Evolutionary conservation across 2,113 vertebrate genomes (phyloP).

Genomic region (Nannobrachium achirus): DNA sequence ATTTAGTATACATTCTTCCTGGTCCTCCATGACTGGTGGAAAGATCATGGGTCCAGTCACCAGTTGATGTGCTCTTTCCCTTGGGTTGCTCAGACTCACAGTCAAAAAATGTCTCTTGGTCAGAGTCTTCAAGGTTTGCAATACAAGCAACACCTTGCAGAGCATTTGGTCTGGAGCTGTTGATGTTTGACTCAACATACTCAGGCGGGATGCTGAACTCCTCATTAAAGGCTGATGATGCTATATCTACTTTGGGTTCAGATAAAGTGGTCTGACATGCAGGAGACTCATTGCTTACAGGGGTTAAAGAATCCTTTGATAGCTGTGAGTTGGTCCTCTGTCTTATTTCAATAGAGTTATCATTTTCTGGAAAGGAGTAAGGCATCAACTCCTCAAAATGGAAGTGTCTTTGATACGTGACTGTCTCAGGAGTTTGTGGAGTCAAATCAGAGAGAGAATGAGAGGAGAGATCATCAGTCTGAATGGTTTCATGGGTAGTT

Average conservation of each 20-base stretch:
- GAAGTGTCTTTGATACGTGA: slow-evolving; percentile 49
- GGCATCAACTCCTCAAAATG: slow-evolving; percentile 58
- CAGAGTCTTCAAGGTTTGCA: slow-evolving; percentile 55
- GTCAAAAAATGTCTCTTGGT: slow-evolving; percentile 73
- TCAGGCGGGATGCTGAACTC: slow-evolving; percentile 41
- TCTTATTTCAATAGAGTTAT: slow-evolving; percentile 32
- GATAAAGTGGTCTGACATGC: slow-evolving; percentile 9
- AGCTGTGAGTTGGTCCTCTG: slow-evolving; percentile 19
- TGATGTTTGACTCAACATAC: slow-evolving; percentile 15
- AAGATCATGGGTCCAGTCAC: slow-evolving; percentile 2
- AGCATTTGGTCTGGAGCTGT: slow-evolving; percentile 17
- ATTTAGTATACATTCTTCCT: slow-evolving; percentile 11
- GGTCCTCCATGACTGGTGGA: background rate
- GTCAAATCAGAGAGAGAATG: slow-evolving; percentile 54
- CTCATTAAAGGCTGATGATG: slow-evolving; percentile 49
- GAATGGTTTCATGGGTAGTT: slow-evolving; percentile 20
- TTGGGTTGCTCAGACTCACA: slow-evolving; percentile 60
- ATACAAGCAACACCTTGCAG: slow-evolving; percentile 14
- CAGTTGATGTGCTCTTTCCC: slow-evolving; percentile 1
- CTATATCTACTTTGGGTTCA: slow-evolving; percentile 28
- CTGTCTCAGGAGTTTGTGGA: slow-evolving; percentile 57
- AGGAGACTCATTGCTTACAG: slow-evolving; percentile 30
- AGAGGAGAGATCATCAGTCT: slow-evolving; percentile 46
- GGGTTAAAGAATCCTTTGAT: slow-evolving; percentile 39
- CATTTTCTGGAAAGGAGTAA: background rate